Evolutionary conservation across 2,113 vertebrate species (phyloP).

Genomic region (Hyaena hyaena): DNA sequence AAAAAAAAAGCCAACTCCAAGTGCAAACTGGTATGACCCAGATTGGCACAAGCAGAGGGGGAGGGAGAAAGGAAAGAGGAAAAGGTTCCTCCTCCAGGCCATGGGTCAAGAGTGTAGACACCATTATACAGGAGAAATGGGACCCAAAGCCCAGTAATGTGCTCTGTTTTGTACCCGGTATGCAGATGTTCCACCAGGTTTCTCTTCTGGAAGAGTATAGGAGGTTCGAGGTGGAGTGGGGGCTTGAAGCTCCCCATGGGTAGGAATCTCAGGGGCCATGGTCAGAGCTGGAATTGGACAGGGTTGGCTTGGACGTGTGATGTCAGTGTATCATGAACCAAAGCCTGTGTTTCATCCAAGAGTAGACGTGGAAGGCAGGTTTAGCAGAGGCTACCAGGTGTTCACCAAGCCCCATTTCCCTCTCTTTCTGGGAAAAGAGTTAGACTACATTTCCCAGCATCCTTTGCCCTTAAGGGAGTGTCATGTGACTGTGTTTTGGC

Average conservation of each 20-base stretch:
- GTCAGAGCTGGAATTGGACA: background rate
- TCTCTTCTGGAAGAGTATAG: background rate
- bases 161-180: background rate
- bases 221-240: background rate
- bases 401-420: background rate
- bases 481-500: background rate
- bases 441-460: background rate
- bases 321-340: background rate
- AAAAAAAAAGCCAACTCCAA: background rate
- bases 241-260: background rate
- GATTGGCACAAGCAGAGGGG: background rate
- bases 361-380: background rate
- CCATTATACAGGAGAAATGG: background rate
- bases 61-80: background rate
- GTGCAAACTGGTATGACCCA: slow-evolving; percentile 62
- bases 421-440: background rate
- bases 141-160: background rate
- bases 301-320: too few relatives aligned
- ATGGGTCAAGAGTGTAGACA: background rate
- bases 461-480: background rate
- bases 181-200: background rate
- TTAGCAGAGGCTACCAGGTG: background rate
- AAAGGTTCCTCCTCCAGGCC: background rate
- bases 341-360: background rate
- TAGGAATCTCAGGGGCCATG: background rate